A percentile compares a stretch with the other conserved stretches of the same genome.
Evolutionary conservation across 1,140 invertebrate species (phyloP).

Genomic region (Pinna nobilis): DNA sequence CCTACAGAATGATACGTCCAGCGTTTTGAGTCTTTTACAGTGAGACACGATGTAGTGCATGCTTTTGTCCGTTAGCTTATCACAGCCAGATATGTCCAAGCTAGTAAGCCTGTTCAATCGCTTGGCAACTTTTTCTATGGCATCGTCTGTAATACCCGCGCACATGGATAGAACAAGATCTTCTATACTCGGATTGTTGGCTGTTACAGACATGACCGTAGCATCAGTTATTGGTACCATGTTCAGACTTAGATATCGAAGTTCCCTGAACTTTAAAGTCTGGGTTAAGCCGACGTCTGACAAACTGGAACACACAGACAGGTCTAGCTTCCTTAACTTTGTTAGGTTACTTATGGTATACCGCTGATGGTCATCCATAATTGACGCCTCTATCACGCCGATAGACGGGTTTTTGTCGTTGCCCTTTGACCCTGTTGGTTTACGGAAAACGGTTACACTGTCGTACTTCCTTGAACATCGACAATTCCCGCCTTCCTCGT

Average conservation of each 20-base stretch:
- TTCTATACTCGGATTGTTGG: constrained; percentile 82
- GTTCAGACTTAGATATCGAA: constrained; percentile 79
- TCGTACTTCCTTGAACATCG: constrained; percentile 54
- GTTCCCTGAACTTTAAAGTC: constrained; percentile 80
- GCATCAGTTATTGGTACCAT: constrained; percentile 82
- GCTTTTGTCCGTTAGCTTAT: constrained; percentile 80
- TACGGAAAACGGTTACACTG: constrained; percentile 55
- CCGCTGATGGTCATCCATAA: constrained; percentile 42
- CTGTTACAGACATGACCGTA: constrained; percentile 79
- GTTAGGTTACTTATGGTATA: constrained; percentile 77
- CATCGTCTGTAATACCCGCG: constrained; percentile 79
- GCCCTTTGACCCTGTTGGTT: constrained; percentile 60
- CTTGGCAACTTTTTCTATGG: constrained; percentile 78
- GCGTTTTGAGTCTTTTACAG: constrained; percentile 78
- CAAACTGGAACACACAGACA: constrained; percentile 82
- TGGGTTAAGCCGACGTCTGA: constrained; percentile 83
- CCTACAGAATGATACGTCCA: constrained; percentile 80
- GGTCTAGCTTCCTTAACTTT: constrained; percentile 78
- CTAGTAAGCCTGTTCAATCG: constrained; percentile 79
- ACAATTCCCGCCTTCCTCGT: constrained; percentile 41
- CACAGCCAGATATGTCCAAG: constrained; percentile 82
- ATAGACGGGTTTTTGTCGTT: constrained; percentile 77
- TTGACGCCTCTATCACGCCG: constrained; percentile 69
- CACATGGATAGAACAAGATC: constrained; percentile 81
- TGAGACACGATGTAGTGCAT: constrained; percentile 78